A percentile compares a stretch with the other conserved stretches of the same genome.
These are phyloP conservation scores for Edolisoma coerulescens DNA, from an alignment of 2,113 vertebrate species.

Conservation along the genomic window DNA sequence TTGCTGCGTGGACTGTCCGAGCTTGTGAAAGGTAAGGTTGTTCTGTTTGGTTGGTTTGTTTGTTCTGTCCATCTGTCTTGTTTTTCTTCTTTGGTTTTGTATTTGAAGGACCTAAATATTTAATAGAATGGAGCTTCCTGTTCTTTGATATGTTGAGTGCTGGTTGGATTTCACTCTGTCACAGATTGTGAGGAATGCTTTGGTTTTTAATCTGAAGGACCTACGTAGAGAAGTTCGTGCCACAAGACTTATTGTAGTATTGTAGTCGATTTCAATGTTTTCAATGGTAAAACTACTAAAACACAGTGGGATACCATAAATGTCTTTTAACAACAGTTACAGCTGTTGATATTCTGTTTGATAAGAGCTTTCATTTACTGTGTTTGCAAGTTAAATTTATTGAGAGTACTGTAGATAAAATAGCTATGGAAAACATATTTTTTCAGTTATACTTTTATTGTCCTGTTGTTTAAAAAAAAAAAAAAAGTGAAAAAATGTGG, in stretches of 20 bases:
- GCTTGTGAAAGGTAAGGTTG: constrained; percentile 92
- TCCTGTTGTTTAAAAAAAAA: background rate
- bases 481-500: background rate
- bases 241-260: background rate
- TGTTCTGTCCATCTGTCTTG: constrained; percentile 8
- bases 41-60: constrained; percentile 13
- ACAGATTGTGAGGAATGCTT: background rate
- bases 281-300: background rate
- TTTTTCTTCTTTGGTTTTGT: background rate
- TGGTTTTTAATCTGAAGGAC: background rate
- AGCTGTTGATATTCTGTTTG: background rate
- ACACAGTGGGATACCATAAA: background rate
- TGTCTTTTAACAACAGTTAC: background rate
- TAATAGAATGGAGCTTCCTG: background rate
- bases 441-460: background rate
- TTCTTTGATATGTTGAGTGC: background rate
- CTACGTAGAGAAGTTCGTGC: background rate
- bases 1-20: constrained; percentile 95
- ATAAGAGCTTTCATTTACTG: background rate
- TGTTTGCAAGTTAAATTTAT: background rate
- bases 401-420: background rate
- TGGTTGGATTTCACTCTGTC: background rate
- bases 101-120: background rate
- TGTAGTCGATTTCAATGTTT: background rate
- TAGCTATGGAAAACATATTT: background rate